Conservation (phyloP, 2,888 invertebrate genomes). For the Leptopilina drosophilae region DNA sequence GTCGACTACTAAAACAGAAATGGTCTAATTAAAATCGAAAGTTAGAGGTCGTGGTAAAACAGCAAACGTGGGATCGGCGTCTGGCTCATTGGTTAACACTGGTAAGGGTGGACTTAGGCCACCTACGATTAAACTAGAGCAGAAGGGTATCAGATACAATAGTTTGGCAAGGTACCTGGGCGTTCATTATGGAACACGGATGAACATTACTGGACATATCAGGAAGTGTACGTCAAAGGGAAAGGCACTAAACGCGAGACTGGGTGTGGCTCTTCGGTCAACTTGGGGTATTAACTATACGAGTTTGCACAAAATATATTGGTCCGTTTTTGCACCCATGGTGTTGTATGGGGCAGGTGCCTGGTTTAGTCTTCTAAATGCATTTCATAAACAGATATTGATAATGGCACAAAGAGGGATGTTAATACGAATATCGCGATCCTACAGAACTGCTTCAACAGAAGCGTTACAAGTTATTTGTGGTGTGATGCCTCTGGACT, state of each 20-base stretch:
- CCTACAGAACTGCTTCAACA: neutral
- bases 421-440: neutral
- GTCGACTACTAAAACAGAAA: neutral
- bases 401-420: neutral
- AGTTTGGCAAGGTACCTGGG: neutral
- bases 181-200: neutral
- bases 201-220: neutral
- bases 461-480: neutral
- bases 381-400: neutral
- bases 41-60: neutral
- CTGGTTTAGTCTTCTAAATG: neutral
- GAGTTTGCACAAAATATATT: neutral
- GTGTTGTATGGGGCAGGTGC: neutral
- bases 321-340: neutral
- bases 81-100: neutral
- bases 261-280: neutral
- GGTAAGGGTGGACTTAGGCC: neutral
- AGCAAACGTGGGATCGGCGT: neutral
- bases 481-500: neutral
- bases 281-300: neutral
- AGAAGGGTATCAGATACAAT: neutral
- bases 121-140: neutral
- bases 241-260: neutral
- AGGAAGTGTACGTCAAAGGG: neutral
- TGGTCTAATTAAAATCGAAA: neutral